Conservation (phyloP, 2,888 invertebrate species). For the Sussaba pulchella region DNA sequence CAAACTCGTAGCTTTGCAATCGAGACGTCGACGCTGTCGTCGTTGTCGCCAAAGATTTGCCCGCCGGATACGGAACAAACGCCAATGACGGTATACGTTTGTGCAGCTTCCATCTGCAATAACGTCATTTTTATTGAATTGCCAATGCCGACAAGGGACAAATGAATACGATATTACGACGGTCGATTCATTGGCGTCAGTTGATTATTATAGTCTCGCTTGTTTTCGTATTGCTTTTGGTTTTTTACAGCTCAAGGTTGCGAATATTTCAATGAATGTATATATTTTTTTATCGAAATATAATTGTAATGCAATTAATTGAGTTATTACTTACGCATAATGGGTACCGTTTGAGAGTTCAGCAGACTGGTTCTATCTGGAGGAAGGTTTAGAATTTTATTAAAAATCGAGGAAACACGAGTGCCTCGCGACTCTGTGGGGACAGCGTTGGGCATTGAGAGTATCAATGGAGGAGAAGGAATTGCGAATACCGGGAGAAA, state of each 20-base stretch:
- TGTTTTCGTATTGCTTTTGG: too few species aligned
- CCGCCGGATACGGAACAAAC: slow-evolving; percentile 2
- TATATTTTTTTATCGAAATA: too few species aligned
- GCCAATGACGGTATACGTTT: neutral
- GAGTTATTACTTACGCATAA: neutral
- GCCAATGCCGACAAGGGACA: slow-evolving; percentile 37
- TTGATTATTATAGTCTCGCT: too few species aligned
- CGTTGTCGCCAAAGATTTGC: slow-evolving; percentile 38
- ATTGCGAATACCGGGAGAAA: slow-evolving; percentile 20
- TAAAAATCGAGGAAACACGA: slow-evolving; percentile 9
- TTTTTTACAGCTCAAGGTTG: too few species aligned
- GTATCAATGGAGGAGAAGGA: slow-evolving; percentile 47
- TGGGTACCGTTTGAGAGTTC: neutral
- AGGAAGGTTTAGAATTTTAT: slow-evolving; percentile 23
- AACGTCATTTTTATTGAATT: slow-evolving; percentile 53
- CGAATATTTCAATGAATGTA: too few species aligned
- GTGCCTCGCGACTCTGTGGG: neutral
- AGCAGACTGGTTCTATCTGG: slow-evolving; percentile 17
- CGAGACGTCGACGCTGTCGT: slow-evolving; percentile 25
- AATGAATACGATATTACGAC: slow-evolving; percentile 32
- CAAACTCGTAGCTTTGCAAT: slow-evolving; percentile 57
- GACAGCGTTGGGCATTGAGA: slow-evolving; percentile 28
- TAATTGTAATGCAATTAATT: neutral
- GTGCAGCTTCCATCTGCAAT: slow-evolving; percentile 33
- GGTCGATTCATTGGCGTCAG: slow-evolving; percentile 39